Evolutionary conservation across 2,113 vertebrate genomes (phyloP).

Genomic region (Pseudopodoces humilis): DNA sequence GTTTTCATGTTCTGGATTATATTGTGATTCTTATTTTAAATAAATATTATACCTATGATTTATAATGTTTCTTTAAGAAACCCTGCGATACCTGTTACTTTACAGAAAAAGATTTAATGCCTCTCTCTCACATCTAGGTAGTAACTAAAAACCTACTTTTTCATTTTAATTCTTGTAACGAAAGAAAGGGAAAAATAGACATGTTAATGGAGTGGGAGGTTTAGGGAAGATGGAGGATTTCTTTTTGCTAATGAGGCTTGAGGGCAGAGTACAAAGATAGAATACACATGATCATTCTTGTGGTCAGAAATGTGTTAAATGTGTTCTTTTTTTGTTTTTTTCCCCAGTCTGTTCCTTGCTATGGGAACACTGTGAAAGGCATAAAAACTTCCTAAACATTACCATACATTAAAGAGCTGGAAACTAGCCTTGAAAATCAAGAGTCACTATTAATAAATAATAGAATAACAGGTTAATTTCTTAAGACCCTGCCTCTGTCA

Average conservation of each 20-base stretch:
- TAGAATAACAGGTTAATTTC: not conserved
- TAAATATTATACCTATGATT: not conserved
- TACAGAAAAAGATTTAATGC: not conserved
- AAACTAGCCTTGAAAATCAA: not conserved
- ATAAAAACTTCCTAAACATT: not conserved
- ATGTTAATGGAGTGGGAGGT: not conserved
- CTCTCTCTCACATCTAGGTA: not conserved
- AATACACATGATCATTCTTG: not conserved
- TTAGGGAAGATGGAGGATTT: not conserved
- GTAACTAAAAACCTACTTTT: not conserved
- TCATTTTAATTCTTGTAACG: not conserved
- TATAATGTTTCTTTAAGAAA: not conserved
- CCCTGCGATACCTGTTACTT: not conserved
- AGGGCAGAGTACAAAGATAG: not conserved
- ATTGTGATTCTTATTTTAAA: not conserved
- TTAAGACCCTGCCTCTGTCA: not conserved
- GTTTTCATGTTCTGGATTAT: not conserved
- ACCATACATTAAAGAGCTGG: not conserved
- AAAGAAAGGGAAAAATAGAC: not conserved
- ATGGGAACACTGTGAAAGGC: not conserved
- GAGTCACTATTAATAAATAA: not conserved
- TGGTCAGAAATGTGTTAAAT: not conserved
- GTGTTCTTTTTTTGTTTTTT: not conserved
- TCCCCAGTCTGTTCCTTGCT: rapidly evolving
- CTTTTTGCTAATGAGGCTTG: not conserved